Evolutionary conservation across 2,888 invertebrate species (phyloP).

Genomic region (Tachina grossa): DNA sequence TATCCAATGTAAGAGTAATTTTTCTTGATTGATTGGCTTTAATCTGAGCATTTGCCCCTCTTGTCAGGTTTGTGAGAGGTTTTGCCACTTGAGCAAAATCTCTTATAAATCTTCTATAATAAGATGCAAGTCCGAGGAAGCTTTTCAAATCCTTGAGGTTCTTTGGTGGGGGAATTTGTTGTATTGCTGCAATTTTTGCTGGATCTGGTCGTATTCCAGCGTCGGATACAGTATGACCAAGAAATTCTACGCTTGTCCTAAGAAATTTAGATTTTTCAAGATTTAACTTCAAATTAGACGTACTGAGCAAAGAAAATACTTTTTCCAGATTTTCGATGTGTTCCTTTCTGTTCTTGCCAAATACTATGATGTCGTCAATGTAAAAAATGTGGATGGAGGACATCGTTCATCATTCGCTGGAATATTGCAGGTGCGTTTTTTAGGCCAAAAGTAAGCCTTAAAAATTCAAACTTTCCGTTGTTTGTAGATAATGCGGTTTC

Average conservation of each 20-base stretch:
- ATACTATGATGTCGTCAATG: constrained; percentile 58
- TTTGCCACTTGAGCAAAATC: constrained; percentile 48
- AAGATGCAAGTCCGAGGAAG: neutral
- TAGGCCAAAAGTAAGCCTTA: constrained; percentile 43
- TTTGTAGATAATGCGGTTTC: constrained; percentile 7
- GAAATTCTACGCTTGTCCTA: constrained; percentile 21
- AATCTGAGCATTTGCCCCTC: constrained; percentile 44
- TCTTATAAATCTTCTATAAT: constrained; percentile 36
- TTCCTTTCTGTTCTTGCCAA: constrained; percentile 20
- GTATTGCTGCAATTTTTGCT: neutral
- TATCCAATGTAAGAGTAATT: constrained; percentile 25
- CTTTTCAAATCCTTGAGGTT: neutral
- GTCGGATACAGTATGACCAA: neutral
- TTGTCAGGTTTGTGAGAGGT: constrained; percentile 48
- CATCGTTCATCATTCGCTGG: constrained; percentile 28
- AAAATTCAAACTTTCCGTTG: constrained; percentile 23
- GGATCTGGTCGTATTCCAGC: neutral
- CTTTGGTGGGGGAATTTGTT: neutral
- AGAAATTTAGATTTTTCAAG: constrained; percentile 56
- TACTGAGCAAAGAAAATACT: too few species aligned
- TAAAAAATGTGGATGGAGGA: constrained; percentile 31
- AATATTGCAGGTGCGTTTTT: constrained; percentile 51
- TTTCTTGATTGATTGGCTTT: constrained; percentile 47
- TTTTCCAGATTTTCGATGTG: too few species aligned
- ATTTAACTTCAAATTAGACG: constrained; percentile 54